Percentiles rank a stretch among this genome's conserved stretches.
Evolutionary conservation across 2,113 vertebrate species (phyloP).

Genomic region (Leiothrix lutea): DNA sequence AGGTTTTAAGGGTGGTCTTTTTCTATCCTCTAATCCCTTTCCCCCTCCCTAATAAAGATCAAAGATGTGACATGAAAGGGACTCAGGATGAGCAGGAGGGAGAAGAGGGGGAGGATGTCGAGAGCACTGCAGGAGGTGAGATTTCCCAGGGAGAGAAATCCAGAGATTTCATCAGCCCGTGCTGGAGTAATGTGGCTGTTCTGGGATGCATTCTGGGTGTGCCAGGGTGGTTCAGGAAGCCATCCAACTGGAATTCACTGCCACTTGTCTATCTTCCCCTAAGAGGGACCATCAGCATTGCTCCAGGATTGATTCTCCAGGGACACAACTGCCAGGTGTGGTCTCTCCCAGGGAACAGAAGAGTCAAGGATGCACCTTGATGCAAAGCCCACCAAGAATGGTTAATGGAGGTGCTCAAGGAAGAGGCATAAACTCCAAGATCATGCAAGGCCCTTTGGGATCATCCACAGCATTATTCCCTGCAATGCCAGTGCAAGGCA

Average conservation of each 20-base stretch:
- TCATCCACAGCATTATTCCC: background rate
- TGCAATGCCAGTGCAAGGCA: background rate
- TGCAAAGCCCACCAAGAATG: background rate
- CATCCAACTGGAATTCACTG: background rate
- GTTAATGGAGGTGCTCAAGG: background rate
- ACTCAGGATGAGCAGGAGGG: background rate
- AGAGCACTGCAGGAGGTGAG: background rate
- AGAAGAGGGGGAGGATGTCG: background rate
- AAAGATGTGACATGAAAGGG: background rate
- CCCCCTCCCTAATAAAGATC: background rate
- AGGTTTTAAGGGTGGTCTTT: background rate
- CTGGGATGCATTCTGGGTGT: fast-evolving
- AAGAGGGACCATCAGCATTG: background rate
- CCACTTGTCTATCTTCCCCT: background rate
- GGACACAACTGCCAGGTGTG: background rate
- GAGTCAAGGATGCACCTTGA: background rate
- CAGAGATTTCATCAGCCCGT: background rate
- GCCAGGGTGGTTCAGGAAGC: background rate
- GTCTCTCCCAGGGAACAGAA: background rate
- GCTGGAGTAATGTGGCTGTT: background rate
- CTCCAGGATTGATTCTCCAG: background rate
- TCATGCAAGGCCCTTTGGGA: background rate
- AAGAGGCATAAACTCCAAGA: background rate
- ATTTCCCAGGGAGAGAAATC: background rate
- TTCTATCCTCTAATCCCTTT: background rate